A percentile compares a stretch with the other conserved stretches of the same genome.
Conservation (phyloP, 2,888 invertebrate species). For the Galeruca laticollis region DNA sequence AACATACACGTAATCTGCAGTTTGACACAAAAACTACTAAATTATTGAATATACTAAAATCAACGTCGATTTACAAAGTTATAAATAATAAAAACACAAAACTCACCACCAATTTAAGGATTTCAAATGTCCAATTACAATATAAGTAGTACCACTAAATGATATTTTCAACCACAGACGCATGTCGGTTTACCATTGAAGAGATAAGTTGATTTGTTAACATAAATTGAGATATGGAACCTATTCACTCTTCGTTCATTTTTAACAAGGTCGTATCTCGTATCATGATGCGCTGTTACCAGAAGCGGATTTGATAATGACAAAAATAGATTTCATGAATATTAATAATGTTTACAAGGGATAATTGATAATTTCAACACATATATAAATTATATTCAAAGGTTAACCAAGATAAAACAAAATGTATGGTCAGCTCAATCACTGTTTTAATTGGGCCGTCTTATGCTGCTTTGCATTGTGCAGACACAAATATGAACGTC, state of each 20-base stretch:
- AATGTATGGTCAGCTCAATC: no score
- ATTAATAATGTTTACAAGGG: background rate
- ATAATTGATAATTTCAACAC: background rate
- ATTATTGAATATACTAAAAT: no score
- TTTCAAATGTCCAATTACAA: background rate
- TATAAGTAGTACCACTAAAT: background rate
- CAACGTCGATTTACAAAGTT: background rate
- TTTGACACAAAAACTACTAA: background rate
- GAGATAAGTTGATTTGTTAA: slow-evolving; percentile 21
- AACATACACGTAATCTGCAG: background rate
- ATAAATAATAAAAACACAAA: background rate
- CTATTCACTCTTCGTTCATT: background rate
- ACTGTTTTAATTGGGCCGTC: no score
- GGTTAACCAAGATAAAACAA: no score
- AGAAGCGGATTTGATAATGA: background rate
- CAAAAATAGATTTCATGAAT: background rate
- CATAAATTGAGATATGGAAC: slow-evolving; percentile 7
- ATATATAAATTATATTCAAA: no score
- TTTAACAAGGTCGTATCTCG: background rate
- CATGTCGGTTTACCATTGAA: background rate
- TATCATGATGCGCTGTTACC: background rate
- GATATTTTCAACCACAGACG: slow-evolving; percentile 7
- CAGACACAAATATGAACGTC: no score
- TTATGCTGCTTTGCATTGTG: no score
- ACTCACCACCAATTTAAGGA: background rate